Base-by-base conservation (phyloP, 2,113 vertebrate species). In the Chauna torquata region DNA sequence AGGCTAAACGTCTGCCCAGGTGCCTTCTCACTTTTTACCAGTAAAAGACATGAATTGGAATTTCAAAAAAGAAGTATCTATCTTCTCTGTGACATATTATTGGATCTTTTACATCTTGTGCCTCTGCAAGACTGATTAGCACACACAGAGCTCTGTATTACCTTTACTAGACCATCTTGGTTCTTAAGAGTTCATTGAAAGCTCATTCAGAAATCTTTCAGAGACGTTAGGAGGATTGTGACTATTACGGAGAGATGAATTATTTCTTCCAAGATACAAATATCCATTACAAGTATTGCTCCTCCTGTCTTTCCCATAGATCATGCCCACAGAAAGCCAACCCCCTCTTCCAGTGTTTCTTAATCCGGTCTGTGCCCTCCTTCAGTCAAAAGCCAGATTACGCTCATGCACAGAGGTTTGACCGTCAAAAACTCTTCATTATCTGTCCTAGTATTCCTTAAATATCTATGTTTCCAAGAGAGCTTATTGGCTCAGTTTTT, bases 251-350 rank as follows among this genome's bases (percentile, higher is more conserved):
- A 52, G 40, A 91, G 58, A 86, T 77, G 22, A 92, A 83, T 80
- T 91, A 95, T 76, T 83, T 89, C 86, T 78, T 89, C 64, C 81
- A 84, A 81, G 42, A 78, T 82, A 45, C 44, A 92, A 87, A 85
- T 42, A 93, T 12, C 25, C 70, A 68, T 82, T 87, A 75, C 24
- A 85, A 91, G 11, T 71, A 64, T 34, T 0, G 0, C 50, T 81
- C 15, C 59, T 86, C 54, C 40, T 91, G 45, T 36, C 86, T 36
- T 45, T 70, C 78, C 65, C 44, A 69, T 2, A 82, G 19, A 47
- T 85, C 5, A 0, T 59, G 19, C 28, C 28, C 75, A 85, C 8
- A 91, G 62, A 88, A 91, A 50, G 5, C 5, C 16, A 88, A 34
- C 22, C 7, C n/a, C n/a, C 52, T 66, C 36, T 36, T 47, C 12